Base-by-base conservation (phyloP, 2,797 vertebrate genomes). In the Orestias chungarensis region DNA sequence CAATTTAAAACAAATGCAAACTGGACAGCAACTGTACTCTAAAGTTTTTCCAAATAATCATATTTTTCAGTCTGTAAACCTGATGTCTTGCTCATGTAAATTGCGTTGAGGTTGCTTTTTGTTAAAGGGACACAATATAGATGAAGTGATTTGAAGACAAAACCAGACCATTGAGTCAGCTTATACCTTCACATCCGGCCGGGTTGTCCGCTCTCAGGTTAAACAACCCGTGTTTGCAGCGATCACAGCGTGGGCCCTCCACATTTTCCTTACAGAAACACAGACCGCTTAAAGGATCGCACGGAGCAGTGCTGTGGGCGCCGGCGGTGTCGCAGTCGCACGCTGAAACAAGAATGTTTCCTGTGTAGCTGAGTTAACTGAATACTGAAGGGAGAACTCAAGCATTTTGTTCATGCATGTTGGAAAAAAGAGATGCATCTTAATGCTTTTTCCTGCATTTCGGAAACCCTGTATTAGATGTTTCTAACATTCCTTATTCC, bases 201-300 rank as follows among this genome's bases (percentile, higher is more conserved):
- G 92, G 91, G 70, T 96, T 77, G 0, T 90, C 89, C 50, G 65
- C 40, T 0, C 85, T 95, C 74, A 97, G 88, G 35, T 94, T 87
- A 0, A 93, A 96, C 87, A 91, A 94, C 62, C 93, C 93, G 0
- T 81, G 85, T 82, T 92, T 95, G 89, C 96, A 98, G 31, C 66
- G 93, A 81, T 97, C 89, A 0, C 96, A 97, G 64, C 68, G 94
- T 20, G 79, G 82, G n/a, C 97, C 97, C 71, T 95, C 95, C 40
- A 96, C 94, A 0, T 96, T 96, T 25, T 93, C 74, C 83, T 97
- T 97, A 78, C 96, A 96, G 11, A 91, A 57, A 66, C 97, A 97
- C 0, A 1, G 92, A 7, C 96, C 94, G 0, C 88, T 94, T 69
- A 2, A 74, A 57, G 90, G 76, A 44, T 97, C 93, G 18, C 96